These are phyloP conservation scores for Drosophila suboccidentalis DNA, from an alignment of 2,888 invertebrate species.

Conservation along the genomic window DNA sequence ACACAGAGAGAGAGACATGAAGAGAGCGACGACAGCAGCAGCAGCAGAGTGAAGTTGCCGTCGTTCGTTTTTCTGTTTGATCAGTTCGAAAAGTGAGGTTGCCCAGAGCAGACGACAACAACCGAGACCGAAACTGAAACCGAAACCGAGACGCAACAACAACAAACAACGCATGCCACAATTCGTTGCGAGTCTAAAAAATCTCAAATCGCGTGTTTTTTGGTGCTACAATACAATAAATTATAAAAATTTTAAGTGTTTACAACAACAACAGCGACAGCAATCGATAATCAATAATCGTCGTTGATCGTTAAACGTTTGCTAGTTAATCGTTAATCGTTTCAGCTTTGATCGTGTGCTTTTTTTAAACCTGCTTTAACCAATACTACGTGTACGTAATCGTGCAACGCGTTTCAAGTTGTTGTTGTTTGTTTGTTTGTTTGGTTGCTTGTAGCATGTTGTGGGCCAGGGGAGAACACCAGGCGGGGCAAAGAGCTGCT, in stretches of 20 bases:
- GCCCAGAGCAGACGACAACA: constrained; percentile 67
- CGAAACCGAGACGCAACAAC: constrained; percentile 8
- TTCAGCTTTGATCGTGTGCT: constrained; percentile 35
- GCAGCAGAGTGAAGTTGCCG: constrained; percentile 25
- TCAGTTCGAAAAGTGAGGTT: constrained; percentile 86
- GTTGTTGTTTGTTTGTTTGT: not conserved
- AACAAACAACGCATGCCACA: constrained; percentile 19
- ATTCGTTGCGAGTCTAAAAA: constrained; percentile 10
- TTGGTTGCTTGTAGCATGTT: constrained; percentile 34
- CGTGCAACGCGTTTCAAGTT: constrained; percentile 27
- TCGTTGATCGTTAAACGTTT: constrained; percentile 6
- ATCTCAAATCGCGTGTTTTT: constrained; percentile 32
- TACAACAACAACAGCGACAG: not conserved
- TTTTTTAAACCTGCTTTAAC: constrained; percentile 54
- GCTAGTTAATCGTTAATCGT: constrained; percentile 32
- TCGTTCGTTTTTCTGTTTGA: constrained; percentile 81
- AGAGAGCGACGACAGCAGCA: not conserved
- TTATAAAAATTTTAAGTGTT: not conserved
- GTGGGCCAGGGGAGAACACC: constrained; percentile 20
- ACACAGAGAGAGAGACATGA: not conserved
- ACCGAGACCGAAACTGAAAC: not conserved
- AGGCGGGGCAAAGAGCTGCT: constrained; percentile 23
- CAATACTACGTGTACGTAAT: constrained; percentile 18
- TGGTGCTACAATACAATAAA: constrained; percentile 7
- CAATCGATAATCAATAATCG: constrained; percentile 25